Conservation (phyloP, 2,888 invertebrate genomes). For the Hartigia nigra region DNA sequence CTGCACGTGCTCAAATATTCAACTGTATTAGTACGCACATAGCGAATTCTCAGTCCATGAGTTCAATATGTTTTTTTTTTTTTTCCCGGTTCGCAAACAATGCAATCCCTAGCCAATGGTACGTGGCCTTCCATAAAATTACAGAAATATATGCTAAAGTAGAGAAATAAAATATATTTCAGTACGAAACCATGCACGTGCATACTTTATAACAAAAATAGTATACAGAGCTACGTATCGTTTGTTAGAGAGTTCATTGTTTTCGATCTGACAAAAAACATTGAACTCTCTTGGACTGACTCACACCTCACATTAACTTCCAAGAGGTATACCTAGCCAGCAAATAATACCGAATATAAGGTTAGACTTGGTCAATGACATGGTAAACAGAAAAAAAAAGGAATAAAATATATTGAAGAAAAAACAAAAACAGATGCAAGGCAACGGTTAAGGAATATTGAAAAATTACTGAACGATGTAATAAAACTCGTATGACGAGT, state of each 20-base stretch:
- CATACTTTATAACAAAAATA: background rate
- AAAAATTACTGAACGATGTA: too few relatives aligned
- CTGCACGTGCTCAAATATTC: background rate
- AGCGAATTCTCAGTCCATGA: background rate
- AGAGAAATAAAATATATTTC: background rate
- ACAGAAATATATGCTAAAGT: background rate
- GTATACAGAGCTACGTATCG: too few relatives aligned
- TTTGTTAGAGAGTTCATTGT: too few relatives aligned
- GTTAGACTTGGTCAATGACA: background rate
- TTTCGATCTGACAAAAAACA: too few relatives aligned
- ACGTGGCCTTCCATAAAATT: background rate
- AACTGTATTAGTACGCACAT: background rate
- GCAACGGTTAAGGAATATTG: too few relatives aligned
- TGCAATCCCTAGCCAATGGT: background rate
- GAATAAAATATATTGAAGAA: too few relatives aligned
- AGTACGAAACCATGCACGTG: background rate
- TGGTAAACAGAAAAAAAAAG: too few relatives aligned
- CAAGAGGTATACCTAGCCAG: too few relatives aligned
- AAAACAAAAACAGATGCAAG: too few relatives aligned
- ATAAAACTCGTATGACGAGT: too few relatives aligned
- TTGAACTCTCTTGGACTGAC: too few relatives aligned
- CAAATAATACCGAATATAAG: constrained; percentile 68
- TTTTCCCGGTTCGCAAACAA: background rate
- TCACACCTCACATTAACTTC: too few relatives aligned
- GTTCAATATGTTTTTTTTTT: background rate